Percentiles rank a stretch among this genome's conserved stretches.
These are phyloP conservation scores for Temnothorax ravouxi DNA, from an alignment of 2,888 invertebrate genomes.

Conservation along the genomic window DNA sequence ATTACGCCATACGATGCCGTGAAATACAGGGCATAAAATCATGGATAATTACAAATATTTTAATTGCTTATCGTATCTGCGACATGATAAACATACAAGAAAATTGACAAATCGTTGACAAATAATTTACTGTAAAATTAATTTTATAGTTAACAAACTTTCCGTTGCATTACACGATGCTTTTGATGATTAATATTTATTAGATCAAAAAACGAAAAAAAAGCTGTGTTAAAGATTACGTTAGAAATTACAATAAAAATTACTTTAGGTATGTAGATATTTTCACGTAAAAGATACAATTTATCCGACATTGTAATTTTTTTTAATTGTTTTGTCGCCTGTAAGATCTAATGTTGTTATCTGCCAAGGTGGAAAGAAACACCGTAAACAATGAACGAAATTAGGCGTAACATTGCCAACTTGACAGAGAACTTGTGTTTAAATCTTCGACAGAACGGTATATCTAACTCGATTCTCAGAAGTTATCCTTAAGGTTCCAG, in stretches of 20 bases:
- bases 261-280: neutral
- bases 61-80: neutral
- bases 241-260: neutral
- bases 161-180: neutral
- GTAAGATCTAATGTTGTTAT: neutral
- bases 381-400: neutral
- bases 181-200: neutral
- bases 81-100: neutral
- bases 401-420: neutral
- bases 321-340: neutral
- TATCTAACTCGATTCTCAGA: neutral
- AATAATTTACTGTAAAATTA: neutral
- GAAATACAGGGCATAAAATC: neutral
- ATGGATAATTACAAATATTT: neutral
- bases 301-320: neutral
- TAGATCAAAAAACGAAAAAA: neutral
- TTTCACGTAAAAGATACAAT: neutral
- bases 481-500: neutral
- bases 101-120: neutral
- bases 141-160: neutral
- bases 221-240: neutral
- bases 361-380: neutral
- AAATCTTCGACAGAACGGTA: neutral
- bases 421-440: neutral
- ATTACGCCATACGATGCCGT: neutral